phyloP scores from a whole-genome alignment of 1,140 invertebrate genomes.

The Drosophila equinoxialis region DNA sequence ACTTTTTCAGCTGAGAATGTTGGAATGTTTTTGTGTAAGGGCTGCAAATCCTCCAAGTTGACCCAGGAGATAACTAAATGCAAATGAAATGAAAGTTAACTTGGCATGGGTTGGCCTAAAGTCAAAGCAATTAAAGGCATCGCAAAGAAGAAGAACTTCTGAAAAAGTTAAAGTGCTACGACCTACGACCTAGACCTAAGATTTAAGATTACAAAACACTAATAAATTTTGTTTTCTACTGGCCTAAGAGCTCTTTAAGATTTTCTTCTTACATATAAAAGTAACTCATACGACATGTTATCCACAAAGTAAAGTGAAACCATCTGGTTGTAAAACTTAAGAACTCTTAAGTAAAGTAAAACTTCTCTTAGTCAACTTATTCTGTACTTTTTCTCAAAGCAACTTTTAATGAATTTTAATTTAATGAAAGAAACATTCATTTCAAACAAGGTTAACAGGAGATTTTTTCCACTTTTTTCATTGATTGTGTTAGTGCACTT shows the following conservation, averaged over 20 bases:
- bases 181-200: background rate
- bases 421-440: too few species aligned
- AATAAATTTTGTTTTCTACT: background rate
- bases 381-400: too few species aligned
- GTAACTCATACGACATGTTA: too few species aligned
- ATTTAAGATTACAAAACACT: background rate
- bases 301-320: too few species aligned
- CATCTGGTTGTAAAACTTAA: too few species aligned
- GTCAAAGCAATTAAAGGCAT: slow-evolving; percentile 10
- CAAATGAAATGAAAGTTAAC: slow-evolving; percentile 26
- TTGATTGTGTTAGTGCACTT: background rate
- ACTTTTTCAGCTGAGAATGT: slow-evolving; percentile 17
- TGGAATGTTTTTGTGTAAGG: slow-evolving; percentile 14
- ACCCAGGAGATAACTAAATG: slow-evolving; percentile 21
- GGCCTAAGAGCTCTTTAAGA: background rate
- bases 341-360: too few species aligned
- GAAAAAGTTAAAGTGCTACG: slow-evolving; percentile 4
- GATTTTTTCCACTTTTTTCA: background rate
- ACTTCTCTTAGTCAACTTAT: too few species aligned
- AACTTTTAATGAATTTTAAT: too few species aligned
- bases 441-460: too few species aligned
- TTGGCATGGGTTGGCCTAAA: background rate
- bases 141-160: background rate
- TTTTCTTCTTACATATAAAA: too few species aligned
- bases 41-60: slow-evolving; percentile 9